Conservation (phyloP, 2,797 vertebrate species). For the Tapirus indicus region DNA sequence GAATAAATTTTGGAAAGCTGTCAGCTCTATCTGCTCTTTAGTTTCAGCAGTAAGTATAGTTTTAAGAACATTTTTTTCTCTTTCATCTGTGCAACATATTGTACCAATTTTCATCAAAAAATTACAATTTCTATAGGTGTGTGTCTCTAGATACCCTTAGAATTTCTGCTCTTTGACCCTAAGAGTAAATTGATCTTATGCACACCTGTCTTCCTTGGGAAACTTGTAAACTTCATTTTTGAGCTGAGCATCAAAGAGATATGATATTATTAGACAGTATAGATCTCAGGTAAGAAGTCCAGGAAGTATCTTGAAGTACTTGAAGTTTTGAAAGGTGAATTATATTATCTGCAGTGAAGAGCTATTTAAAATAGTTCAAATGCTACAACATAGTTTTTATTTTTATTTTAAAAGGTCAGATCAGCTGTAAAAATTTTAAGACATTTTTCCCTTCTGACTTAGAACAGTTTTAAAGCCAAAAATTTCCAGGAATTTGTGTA, state of each 20-base stretch:
- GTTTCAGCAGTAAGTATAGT: conserved; percentile 75
- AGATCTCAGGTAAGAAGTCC: conserved; percentile 68
- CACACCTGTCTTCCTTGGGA: conserved; percentile 81
- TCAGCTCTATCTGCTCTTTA: conserved; percentile 68
- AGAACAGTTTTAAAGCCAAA: conserved; percentile 55
- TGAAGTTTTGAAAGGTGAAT: conserved; percentile 66
- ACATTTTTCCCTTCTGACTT: conserved; percentile 48
- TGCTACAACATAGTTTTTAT: conserved; percentile 37
- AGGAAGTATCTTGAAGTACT: conserved; percentile 57
- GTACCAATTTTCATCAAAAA: conserved; percentile 87
- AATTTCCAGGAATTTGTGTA: conserved; percentile 41
- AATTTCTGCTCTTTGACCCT: conserved; percentile 83
- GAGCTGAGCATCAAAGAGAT: conserved; percentile 80
- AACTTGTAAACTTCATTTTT: conserved; percentile 79
- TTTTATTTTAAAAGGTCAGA: conserved; percentile 64
- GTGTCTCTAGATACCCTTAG: conserved; percentile 85
- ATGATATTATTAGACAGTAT: conserved; percentile 72
- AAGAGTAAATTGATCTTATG: conserved; percentile 82
- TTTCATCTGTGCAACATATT: conserved; percentile 84
- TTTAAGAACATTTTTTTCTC: conserved; percentile 67
- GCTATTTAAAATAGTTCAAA: conserved; percentile 60
- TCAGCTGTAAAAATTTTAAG: conserved; percentile 56
- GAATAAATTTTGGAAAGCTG: conserved; percentile 74
- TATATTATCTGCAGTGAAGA: conserved; percentile 36
- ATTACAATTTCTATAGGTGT: conserved; percentile 84